Evolutionary conservation across 2,888 invertebrate genomes (phyloP).

Genomic region (Bellardia pandia): DNA sequence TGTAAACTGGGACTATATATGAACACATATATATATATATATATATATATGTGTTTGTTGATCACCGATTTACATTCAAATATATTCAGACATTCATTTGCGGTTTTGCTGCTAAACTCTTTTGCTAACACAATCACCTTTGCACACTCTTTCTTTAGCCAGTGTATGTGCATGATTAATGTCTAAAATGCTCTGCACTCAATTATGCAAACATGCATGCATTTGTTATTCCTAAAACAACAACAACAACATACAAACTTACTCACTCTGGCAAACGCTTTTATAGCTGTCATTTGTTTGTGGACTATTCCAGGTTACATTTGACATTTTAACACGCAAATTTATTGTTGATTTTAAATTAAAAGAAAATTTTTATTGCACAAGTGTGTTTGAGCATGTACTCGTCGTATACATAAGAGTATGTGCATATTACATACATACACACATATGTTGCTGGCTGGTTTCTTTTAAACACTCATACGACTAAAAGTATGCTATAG

Average conservation of each 20-base stretch:
- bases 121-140: not conserved
- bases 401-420: too few species aligned
- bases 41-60: too few species aligned
- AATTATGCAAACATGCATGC: slow-evolving; percentile 68
- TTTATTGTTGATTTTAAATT: slow-evolving; percentile 52
- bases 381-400: not conserved
- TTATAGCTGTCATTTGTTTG: slow-evolving; percentile 15
- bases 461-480: too few species aligned
- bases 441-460: too few species aligned
- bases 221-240: slow-evolving; percentile 30
- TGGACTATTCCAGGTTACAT: slow-evolving; percentile 28
- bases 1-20: too few species aligned
- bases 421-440: too few species aligned
- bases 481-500: too few species aligned
- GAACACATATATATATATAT: too few species aligned
- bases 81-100: not conserved
- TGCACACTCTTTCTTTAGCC: not conserved
- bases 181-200: slow-evolving; percentile 58
- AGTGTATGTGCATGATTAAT: slow-evolving; percentile 59
- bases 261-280: not conserved
- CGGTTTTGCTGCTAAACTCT: not conserved
- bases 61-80: not conserved
- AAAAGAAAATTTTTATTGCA: slow-evolving; percentile 7
- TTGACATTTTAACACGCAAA: slow-evolving; percentile 65
- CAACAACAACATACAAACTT: not conserved